Conservation (phyloP, 2,113 vertebrate species). For the Neogobius melanostomus region DNA sequence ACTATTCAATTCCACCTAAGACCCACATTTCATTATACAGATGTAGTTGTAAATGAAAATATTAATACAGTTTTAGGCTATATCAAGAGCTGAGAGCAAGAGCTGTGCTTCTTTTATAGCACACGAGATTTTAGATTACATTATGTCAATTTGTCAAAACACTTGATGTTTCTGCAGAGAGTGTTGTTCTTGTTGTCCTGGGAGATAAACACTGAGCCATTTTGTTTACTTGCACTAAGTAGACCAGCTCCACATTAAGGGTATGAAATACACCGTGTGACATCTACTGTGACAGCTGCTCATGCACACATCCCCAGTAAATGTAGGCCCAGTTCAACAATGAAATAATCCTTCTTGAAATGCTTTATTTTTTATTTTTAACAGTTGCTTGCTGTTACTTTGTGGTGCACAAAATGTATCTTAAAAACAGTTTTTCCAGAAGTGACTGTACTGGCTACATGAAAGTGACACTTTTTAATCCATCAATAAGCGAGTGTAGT, state of each 20-base stretch:
- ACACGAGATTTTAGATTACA: neutral
- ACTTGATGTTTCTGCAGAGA: neutral
- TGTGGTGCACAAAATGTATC: conserved; percentile 43
- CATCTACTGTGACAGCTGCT: conserved; percentile 53
- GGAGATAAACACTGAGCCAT: conserved; percentile 29
- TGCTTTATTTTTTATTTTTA: conserved; percentile 10
- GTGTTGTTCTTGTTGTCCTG: conserved; percentile 24
- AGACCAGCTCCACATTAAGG: neutral
- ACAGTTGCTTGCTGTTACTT: conserved; percentile 23
- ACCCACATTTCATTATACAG: neutral
- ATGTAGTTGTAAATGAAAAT: too few species aligned
- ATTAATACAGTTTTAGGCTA: too few species aligned
- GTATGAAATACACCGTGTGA: conserved; percentile 43
- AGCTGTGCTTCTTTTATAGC: too few species aligned
- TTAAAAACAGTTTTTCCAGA: conserved; percentile 27
- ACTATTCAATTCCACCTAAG: neutral
- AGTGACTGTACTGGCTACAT: neutral
- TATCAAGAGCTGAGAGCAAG: too few species aligned
- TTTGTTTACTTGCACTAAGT: conserved; percentile 3
- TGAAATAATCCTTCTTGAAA: conserved; percentile 62
- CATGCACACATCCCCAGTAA: conserved; percentile 52
- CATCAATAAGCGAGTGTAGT: conserved; percentile 35
- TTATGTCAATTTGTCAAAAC: neutral
- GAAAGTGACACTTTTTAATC: neutral
- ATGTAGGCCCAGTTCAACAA: conserved; percentile 53